Evolutionary conservation across 2,113 vertebrate genomes (phyloP).

Genomic region (Lontra canadensis): DNA sequence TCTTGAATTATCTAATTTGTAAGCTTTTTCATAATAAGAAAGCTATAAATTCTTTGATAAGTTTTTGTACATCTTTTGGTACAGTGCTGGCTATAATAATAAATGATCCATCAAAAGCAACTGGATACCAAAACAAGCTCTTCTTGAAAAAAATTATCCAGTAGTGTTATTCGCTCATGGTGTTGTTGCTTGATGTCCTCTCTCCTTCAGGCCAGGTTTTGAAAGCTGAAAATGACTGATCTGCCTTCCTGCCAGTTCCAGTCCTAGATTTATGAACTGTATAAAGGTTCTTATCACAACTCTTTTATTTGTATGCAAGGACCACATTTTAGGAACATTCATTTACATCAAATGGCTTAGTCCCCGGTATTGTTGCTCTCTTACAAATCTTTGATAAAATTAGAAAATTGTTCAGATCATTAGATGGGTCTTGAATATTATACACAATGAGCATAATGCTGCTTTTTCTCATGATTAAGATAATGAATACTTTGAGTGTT

Average conservation of each 20-base stretch:
- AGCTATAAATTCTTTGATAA: not conserved
- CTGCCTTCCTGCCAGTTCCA: not conserved
- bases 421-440: not conserved
- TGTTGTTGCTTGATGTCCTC: not conserved
- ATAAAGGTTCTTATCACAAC: not conserved
- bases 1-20: not conserved
- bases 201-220: not conserved
- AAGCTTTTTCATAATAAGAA: not conserved
- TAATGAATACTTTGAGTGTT: not conserved
- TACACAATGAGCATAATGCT: not conserved
- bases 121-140: not conserved
- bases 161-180: not conserved
- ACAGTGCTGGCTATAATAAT: not conserved
- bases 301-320: not conserved
- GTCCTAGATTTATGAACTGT: not conserved
- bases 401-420: not conserved
- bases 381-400: not conserved
- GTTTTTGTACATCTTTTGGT: not conserved
- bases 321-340: not conserved
- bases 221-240: not conserved
- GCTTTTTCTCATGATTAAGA: conserved; percentile 6
- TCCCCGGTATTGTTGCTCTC: not conserved
- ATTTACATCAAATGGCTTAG: not conserved
- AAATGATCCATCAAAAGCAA: conserved; percentile 14
- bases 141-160: not conserved